These are phyloP conservation scores for Parus major DNA, from an alignment of 2,113 vertebrate genomes.

Conservation along the genomic window DNA sequence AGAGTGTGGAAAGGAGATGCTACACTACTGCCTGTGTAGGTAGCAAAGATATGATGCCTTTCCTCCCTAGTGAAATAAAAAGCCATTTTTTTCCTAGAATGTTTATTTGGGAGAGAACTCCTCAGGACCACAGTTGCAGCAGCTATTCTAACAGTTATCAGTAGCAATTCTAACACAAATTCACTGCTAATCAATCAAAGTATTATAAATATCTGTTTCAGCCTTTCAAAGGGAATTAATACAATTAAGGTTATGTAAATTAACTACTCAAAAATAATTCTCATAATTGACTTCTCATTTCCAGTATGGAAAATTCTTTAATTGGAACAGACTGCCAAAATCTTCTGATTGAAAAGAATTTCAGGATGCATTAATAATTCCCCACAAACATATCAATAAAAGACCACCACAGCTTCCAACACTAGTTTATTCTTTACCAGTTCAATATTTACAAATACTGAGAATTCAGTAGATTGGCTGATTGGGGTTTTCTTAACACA, in stretches of 20 bases:
- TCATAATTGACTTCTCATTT: constrained; percentile 68
- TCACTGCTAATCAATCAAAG: constrained; percentile 56
- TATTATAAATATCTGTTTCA: constrained; percentile 51
- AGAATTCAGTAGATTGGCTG: neutral
- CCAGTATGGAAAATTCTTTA: constrained; percentile 60
- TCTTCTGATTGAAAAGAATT: constrained; percentile 39
- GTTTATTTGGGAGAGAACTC: neutral
- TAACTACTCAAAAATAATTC: constrained; percentile 67
- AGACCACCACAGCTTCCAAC: neutral
- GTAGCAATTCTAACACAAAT: constrained; percentile 31
- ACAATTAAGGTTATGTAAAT: constrained; percentile 67
- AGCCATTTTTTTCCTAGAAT: neutral
- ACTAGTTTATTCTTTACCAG: neutral
- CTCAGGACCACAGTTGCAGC: neutral
- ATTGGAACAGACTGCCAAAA: constrained; percentile 60
- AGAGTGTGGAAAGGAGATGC: neutral
- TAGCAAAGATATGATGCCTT: neutral
- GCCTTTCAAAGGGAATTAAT: constrained; percentile 54
- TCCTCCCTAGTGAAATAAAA: constrained; percentile 1
- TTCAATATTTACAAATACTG: neutral
- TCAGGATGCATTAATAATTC: constrained; percentile 39
- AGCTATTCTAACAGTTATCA: neutral
- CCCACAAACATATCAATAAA: neutral
- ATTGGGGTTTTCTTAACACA: neutral
- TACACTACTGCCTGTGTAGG: neutral